Conservation (phyloP, 2,888 invertebrate species). For the Drosophila bunnanda region DNA sequence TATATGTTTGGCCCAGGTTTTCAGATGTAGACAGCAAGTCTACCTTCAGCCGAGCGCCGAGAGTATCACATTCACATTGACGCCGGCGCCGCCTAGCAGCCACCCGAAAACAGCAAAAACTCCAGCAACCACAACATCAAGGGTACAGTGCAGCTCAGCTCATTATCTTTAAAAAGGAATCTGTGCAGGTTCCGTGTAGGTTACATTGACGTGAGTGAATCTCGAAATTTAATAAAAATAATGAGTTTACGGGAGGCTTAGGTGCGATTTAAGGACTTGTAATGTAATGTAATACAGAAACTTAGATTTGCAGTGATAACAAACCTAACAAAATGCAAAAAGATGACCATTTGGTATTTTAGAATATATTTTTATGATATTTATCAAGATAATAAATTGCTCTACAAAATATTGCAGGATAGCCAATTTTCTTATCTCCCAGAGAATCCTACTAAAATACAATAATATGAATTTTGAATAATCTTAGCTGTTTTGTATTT, state of each 20-base stretch:
- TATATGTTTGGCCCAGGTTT: constrained; percentile 29
- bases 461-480: not conserved
- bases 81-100: constrained; percentile 62
- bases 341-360: no score
- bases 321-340: no score
- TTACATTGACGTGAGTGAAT: not conserved
- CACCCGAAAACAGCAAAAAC: constrained; percentile 65
- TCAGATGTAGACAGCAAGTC: constrained; percentile 74
- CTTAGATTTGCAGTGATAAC: not conserved
- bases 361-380: no score
- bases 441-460: no score
- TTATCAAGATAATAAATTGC: no score
- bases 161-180: constrained; percentile 49
- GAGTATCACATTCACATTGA: constrained; percentile 67
- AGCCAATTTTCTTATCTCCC: not conserved
- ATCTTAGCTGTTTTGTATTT: constrained; percentile 5
- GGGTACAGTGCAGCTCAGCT: constrained; percentile 74
- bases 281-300: not conserved
- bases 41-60: constrained; percentile 64
- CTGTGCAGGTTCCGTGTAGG: not conserved
- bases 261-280: not conserved
- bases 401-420: not conserved
- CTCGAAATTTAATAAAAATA: not conserved
- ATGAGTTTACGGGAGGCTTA: not conserved
- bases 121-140: constrained; percentile 42